phyloP scores from a whole-genome alignment of 2,888 invertebrate genomes.

The Plemyria rubiginata region DNA sequence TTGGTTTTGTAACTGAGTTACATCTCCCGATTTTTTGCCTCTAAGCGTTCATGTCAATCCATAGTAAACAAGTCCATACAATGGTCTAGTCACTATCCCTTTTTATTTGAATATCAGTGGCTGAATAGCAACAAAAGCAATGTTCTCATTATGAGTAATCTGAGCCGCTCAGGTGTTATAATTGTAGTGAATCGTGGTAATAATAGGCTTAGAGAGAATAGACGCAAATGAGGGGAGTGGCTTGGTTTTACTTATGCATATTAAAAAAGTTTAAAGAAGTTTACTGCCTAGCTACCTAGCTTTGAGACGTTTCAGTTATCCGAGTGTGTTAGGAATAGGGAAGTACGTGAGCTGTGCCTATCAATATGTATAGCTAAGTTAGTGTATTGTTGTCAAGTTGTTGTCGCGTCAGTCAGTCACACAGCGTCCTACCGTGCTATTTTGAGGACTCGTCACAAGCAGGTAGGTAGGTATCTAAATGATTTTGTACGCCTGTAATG shows the following conservation, averaged over 20 bases:
- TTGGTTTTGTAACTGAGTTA: conserved; percentile 54
- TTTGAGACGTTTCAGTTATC: too few species aligned
- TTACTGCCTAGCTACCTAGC: too few species aligned
- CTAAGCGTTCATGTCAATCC: conserved; percentile 77
- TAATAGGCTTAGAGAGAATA: conserved; percentile 68
- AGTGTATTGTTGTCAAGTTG: too few species aligned
- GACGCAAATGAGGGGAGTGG: conserved; percentile 51
- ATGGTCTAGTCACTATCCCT: conserved; percentile 72
- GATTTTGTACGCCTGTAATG: too few species aligned
- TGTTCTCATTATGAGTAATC: conserved; percentile 77
- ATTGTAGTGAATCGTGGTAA: conserved; percentile 64
- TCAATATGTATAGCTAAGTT: too few species aligned
- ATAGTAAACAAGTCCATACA: conserved; percentile 78
- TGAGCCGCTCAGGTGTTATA: conserved; percentile 78
- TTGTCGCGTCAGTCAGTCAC: too few species aligned
- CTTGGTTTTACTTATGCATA: neutral
- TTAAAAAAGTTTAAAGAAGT: too few species aligned
- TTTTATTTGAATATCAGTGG: conserved; percentile 76
- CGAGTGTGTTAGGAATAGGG: too few species aligned
- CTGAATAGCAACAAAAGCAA: conserved; percentile 76
- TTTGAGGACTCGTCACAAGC: too few species aligned
- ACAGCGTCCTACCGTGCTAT: too few species aligned
- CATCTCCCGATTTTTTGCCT: conserved; percentile 70
- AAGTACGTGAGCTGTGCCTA: too few species aligned
- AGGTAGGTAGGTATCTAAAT: too few species aligned